Evolutionary conservation across 2,888 invertebrate species (phyloP).

Genomic region (Petrophora chlorosata): DNA sequence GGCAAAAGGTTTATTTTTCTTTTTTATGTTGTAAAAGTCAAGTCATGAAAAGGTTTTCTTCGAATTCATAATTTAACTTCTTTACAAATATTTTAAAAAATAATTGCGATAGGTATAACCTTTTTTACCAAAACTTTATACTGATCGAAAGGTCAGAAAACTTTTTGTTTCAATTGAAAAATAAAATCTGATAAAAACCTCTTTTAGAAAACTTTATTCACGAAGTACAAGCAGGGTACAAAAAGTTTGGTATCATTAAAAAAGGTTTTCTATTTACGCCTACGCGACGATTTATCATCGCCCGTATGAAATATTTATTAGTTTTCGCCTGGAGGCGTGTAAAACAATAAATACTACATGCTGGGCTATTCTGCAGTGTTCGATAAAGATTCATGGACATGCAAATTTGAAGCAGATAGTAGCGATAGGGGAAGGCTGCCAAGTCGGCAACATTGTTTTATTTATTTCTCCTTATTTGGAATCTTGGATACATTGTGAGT

Average conservation of each 20-base stretch:
- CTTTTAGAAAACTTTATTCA: neutral
- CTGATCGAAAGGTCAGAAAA: too few species aligned
- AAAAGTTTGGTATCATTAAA: constrained; percentile 9
- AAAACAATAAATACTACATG: constrained; percentile 49
- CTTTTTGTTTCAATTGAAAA: too few species aligned
- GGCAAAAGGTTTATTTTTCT: neutral
- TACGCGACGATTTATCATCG: constrained; percentile 35
- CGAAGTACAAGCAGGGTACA: too few species aligned
- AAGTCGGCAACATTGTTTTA: constrained; percentile 30
- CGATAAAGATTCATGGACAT: constrained; percentile 66
- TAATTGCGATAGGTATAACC: too few species aligned
- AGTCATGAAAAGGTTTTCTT: too few species aligned
- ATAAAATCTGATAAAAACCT: too few species aligned
- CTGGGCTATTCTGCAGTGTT: constrained; percentile 43
- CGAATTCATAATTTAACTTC: too few species aligned
- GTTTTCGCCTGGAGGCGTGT: constrained; percentile 33
- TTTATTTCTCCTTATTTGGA: constrained; percentile 21
- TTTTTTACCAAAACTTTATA: too few species aligned
- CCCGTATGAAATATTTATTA: constrained; percentile 42
- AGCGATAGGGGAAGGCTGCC: constrained; percentile 38
- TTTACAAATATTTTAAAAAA: too few species aligned
- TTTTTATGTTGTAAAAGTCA: neutral
- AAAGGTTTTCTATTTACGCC: constrained; percentile 28
- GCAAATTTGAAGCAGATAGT: constrained; percentile 61
- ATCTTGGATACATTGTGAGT: neutral